phyloP scores from a whole-genome alignment of 2,797 vertebrate genomes.

The Hemibagrus guttatus region DNA sequence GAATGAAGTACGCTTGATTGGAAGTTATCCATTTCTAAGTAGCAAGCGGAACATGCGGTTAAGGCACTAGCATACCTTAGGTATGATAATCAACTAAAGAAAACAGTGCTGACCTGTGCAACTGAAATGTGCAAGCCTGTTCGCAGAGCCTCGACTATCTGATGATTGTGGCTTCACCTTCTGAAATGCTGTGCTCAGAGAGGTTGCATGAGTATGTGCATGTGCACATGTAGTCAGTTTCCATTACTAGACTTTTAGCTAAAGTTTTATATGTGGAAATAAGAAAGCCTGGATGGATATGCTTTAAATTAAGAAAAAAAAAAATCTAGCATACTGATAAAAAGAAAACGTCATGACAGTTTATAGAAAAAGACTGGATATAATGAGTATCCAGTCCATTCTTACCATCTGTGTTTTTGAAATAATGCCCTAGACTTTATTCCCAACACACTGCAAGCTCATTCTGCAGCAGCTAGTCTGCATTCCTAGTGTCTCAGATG shows the following conservation, averaged over 20 bases:
- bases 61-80: background rate
- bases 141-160: conserved; percentile 29
- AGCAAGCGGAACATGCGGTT: background rate
- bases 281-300: conserved; percentile 2
- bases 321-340: background rate
- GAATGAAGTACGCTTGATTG: too few relatives aligned
- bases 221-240: background rate
- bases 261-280: background rate
- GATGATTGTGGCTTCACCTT: conserved; percentile 40
- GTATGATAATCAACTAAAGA: conserved; percentile 59
- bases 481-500: background rate
- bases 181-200: conserved; percentile 5
- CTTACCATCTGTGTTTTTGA: background rate
- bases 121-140: conserved; percentile 45
- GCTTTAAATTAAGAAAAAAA: background rate
- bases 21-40: background rate
- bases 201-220: background rate
- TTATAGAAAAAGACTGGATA: background rate
- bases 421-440: background rate
- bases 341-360: background rate
- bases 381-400: background rate
- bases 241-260: background rate
- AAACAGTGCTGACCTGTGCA: conserved; percentile 74
- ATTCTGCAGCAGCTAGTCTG: background rate
- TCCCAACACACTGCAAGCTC: background rate